A percentile compares a stretch with the other conserved stretches of the same genome.
Evolutionary conservation across 2,113 vertebrate genomes (phyloP).

Genomic region (Capra hircus): DNA sequence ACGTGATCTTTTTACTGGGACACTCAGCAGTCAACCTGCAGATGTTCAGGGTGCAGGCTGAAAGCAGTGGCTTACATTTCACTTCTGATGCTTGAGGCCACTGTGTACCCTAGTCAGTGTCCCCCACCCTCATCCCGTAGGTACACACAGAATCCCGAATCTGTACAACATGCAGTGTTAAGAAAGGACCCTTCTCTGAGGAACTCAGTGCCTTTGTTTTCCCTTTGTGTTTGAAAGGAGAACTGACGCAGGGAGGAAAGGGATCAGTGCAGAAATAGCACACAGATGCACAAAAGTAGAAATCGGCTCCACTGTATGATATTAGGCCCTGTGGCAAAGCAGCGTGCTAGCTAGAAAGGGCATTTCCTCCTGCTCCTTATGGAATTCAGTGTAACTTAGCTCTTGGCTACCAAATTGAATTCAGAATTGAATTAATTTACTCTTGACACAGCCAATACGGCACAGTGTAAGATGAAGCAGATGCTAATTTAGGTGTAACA

Average conservation of each 20-base stretch:
- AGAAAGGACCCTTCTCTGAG: not conserved
- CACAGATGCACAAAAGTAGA: not conserved
- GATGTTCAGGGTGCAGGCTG: not conserved
- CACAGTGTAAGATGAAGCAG: slow-evolving; percentile 37
- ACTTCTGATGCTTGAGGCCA: not conserved
- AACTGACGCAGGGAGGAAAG: not conserved
- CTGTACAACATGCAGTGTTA: not conserved
- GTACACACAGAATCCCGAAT: not conserved
- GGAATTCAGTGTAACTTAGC: not conserved
- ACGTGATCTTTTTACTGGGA: not conserved
- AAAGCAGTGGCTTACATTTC: not conserved
- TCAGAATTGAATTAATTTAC: slow-evolving; percentile 56
- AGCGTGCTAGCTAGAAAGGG: not conserved
- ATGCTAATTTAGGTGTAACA: slow-evolving; percentile 27
- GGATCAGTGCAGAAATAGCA: not conserved
- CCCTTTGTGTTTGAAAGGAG: not conserved
- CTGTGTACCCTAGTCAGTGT: not conserved
- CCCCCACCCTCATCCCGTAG: no score
- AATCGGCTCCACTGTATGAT: not conserved
- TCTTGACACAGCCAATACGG: slow-evolving; percentile 14
- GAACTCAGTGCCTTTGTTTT: not conserved
- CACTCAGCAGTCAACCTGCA: not conserved
- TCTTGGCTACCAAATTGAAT: slow-evolving; percentile 34
- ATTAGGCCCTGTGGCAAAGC: not conserved
- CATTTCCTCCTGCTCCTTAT: not conserved